Conservation (phyloP, 2,888 invertebrate species). For the Orthonychiurus folsomi region DNA sequence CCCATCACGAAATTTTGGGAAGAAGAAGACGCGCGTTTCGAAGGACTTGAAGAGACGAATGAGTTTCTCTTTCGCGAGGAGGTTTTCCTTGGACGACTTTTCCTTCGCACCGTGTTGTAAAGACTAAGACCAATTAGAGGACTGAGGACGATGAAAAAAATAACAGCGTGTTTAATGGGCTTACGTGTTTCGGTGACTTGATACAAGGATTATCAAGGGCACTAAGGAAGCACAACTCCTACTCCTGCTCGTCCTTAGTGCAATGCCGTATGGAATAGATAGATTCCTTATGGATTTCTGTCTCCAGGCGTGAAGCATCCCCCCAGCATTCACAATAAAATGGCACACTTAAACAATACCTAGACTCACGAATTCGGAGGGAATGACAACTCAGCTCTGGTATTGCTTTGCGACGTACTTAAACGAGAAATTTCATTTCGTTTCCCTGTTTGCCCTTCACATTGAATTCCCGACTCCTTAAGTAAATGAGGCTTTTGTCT, state of each 20-base stretch:
- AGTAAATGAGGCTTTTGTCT: too few relatives aligned
- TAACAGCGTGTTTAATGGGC: constrained; percentile 33
- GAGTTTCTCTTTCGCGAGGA: constrained; percentile 4
- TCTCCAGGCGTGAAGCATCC: background rate
- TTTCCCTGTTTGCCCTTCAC: too few relatives aligned
- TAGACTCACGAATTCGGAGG: background rate
- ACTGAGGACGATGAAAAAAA: constrained; percentile 21
- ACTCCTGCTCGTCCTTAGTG: background rate
- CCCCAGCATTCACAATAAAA: background rate
- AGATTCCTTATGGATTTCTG: constrained; percentile 1
- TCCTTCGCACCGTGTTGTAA: background rate
- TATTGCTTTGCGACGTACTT: too few relatives aligned
- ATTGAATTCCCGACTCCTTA: too few relatives aligned
- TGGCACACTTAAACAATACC: background rate
- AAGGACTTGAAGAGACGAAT: background rate
- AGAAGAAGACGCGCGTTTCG: background rate
- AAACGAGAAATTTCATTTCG: too few relatives aligned
- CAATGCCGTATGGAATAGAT: background rate
- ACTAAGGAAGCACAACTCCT: background rate
- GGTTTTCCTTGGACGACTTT: background rate
- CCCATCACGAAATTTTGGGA: constrained; percentile 25
- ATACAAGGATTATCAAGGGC: constrained; percentile 10
- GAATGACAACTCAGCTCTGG: background rate
- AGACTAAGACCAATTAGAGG: constrained; percentile 24
- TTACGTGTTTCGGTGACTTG: constrained; percentile 32